Percentiles rank a stretch among this genome's conserved stretches.
Evolutionary conservation across 2,797 vertebrate genomes (phyloP).

Genomic region (Labroides dimidiatus): DNA sequence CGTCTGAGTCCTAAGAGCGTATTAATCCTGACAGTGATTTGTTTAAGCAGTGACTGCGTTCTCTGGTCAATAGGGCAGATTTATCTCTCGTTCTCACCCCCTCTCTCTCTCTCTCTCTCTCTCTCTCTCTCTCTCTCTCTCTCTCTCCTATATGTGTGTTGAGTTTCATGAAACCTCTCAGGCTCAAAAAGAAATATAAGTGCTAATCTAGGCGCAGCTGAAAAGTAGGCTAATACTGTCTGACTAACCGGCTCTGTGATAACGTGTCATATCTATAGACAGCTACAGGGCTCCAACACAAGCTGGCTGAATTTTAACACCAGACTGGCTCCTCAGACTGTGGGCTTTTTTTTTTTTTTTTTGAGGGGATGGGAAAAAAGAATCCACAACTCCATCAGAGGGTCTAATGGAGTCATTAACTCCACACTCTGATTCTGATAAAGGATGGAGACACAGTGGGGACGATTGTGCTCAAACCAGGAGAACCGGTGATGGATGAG

Average conservation of each 20-base stretch:
- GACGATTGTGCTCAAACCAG: neutral
- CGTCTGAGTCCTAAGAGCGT: neutral
- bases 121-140: too few relatives aligned
- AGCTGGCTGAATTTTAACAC: slow-evolving; percentile 5
- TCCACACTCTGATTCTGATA: neutral
- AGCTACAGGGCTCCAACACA: slow-evolving; percentile 9
- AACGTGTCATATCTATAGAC: slow-evolving; percentile 22
- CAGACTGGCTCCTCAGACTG: neutral
- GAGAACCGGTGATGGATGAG: neutral
- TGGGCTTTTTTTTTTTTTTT: neutral
- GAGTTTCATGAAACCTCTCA: slow-evolving; percentile 16
- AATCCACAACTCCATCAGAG: neutral
- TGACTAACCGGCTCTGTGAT: slow-evolving; percentile 19
- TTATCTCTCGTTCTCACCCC: slow-evolving; percentile 1
- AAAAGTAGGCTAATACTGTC: slow-evolving; percentile 50
- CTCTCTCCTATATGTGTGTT: neutral
- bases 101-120: neutral
- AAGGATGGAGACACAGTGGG: neutral
- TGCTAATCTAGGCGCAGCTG: slow-evolving; percentile 33
- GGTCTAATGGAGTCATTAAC: slow-evolving; percentile 1
- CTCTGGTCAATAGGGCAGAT: slow-evolving; percentile 11
- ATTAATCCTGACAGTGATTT: slow-evolving; percentile 1
- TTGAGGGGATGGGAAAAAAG: neutral
- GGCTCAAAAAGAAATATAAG: slow-evolving; percentile 27
- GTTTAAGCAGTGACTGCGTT: slow-evolving; percentile 13